Evolutionary conservation across 2,797 vertebrate genomes (phyloP), one percentile per base, ranked within the genome.

Genomic region (Cirrhinus molitorella): DNA sequence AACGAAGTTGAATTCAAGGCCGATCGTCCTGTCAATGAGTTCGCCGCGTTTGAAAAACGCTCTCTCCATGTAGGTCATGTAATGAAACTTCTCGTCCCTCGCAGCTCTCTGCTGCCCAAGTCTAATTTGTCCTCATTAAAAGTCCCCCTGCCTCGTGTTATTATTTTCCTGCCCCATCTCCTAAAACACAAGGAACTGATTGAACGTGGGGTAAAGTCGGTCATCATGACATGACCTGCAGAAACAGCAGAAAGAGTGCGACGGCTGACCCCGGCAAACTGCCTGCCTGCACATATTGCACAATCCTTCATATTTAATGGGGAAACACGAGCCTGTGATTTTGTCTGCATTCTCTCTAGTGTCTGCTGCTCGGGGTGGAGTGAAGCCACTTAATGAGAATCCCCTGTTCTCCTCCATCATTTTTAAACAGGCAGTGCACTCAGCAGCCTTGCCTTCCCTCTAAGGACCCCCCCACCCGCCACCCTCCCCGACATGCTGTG

Each of bases 241-340:
- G 87, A 88, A 87, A 74, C 85, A 87, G 87, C 79, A 88, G 89
- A 87, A 86, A 88, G 75, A 75, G 63, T 67, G 67, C 47, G 75
- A 70, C 40, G 74, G 67, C 86, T 86, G 84, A 88, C 87, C 84
- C 84, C 87, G 81, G 86, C 88, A 89, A 88, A 88, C 85, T 90
- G 87, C 88, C 83, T 67, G 86, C 84, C 75, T 81, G 87, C 87
- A 82, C 85, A 87, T 90, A 89, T 89, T 89, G 86, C 83, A 71
- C 86, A 86, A 87, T 86, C 83, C 84, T 91, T 91, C 87, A 89
- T 89, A 85, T 89, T 91, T 89, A 91, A 89, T 89, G 87, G 88
- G 87, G 86, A 86, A 88, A 88, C 83, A 86, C 83, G 83, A 88
- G 87, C 84, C 47, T 76, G 81, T 87, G 90, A 89, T 90, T 86